phyloP scores from a whole-genome alignment of 2,113 vertebrate genomes.

The Odocoileus hemionus region DNA sequence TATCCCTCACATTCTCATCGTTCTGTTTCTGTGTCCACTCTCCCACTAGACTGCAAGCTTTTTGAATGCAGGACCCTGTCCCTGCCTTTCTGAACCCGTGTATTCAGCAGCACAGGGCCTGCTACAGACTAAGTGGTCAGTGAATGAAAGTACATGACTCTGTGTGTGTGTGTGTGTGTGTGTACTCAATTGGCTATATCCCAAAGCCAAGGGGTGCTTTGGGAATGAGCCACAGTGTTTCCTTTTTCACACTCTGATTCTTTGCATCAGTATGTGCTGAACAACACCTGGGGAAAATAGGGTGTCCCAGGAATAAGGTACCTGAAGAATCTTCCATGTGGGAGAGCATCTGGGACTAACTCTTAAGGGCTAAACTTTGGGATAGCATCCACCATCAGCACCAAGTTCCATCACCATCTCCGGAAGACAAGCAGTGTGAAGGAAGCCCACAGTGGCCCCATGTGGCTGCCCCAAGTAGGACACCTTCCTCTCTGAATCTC shows the following conservation, averaged over 20 bases:
- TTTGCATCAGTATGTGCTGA: not conserved
- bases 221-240: not conserved
- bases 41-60: not conserved
- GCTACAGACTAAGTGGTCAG: not conserved
- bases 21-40: not conserved
- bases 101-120: not conserved
- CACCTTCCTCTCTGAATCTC: not conserved
- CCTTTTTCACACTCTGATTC: not conserved
- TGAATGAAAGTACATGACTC: not conserved
- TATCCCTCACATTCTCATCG: not conserved
- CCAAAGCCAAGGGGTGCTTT: not conserved
- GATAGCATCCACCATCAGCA: not conserved
- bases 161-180: not conserved
- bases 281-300: not conserved
- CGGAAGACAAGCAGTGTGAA: not conserved
- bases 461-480: not conserved
- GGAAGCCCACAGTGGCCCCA: rapidly evolving
- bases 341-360: not conserved
- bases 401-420: not conserved
- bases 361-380: not conserved
- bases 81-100: not conserved
- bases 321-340: not conserved
- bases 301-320: not conserved
- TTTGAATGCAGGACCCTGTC: not conserved
- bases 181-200: not conserved